Conservation (phyloP, 23 tunicate genomes). For the Halocynthia aurantium region DNA sequence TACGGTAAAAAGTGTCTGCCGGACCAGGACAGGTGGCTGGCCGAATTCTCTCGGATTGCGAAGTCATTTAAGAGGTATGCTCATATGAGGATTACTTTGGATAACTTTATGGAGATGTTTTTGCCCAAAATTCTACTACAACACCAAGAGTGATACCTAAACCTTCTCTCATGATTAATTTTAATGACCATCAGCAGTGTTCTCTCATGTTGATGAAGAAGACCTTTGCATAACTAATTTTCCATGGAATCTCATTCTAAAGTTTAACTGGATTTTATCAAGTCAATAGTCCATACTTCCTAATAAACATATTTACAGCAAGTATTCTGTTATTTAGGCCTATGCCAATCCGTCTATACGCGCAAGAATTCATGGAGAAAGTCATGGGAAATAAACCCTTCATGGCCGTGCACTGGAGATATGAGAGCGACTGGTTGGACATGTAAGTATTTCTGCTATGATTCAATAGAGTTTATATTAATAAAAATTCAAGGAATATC, state of each 20-base stretch:
- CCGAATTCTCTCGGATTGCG: slow-evolving; percentile 77
- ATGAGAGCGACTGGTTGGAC: slow-evolving; percentile 99
- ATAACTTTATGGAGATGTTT: too few species aligned
- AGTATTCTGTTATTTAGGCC: slow-evolving; percentile 48
- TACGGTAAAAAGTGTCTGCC: slow-evolving; percentile 98
- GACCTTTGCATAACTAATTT: too few species aligned
- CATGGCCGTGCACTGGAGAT: slow-evolving; percentile 98
- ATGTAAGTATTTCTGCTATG: slow-evolving; percentile 45
- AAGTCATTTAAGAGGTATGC: slow-evolving; percentile 67
- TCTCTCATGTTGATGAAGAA: too few species aligned
- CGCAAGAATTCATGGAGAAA: slow-evolving; percentile 55
- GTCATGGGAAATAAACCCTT: slow-evolving; percentile 61
- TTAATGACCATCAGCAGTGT: too few species aligned
- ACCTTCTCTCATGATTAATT: too few species aligned
- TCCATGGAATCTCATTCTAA: too few species aligned
- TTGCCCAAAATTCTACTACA: too few species aligned
- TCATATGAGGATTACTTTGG: background rate
- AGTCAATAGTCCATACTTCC: background rate
- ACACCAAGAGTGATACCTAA: too few species aligned
- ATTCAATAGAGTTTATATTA: too few species aligned
- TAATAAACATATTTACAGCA: background rate
- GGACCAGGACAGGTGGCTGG: slow-evolving; percentile 92
- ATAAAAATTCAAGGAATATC: too few species aligned
- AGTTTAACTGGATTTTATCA: too few species aligned
- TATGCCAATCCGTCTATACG: slow-evolving; percentile 65